Percentiles rank a stretch among this genome's conserved stretches.
These are phyloP conservation scores for Lerista edwardsae DNA, from an alignment of 2,797 vertebrate species.

Conservation along the genomic window DNA sequence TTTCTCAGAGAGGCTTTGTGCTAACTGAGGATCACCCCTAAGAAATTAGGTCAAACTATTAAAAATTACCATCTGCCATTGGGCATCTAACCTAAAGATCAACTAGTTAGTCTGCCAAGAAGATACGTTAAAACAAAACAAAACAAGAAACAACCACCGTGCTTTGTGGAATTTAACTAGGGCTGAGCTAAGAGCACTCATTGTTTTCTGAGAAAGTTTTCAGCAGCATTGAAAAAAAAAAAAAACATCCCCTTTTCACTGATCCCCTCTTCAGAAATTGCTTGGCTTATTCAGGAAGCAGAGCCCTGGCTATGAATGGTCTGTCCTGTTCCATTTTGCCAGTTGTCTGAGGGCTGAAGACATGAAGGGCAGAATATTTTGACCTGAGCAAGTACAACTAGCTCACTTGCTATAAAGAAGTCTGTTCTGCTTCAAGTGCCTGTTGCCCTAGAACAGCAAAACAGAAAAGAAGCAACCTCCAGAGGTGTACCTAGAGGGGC, in stretches of 20 bases:
- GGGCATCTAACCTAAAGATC: conserved; percentile 62
- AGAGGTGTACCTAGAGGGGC: too few relatives aligned
- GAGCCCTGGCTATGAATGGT: neutral
- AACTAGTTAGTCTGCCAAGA: conserved; percentile 42
- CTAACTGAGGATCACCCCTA: conserved; percentile 56
- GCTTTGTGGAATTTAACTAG: conserved; percentile 39
- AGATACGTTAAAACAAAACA: conserved; percentile 31
- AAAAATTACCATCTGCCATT: conserved; percentile 71
- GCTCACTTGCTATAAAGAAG: too few relatives aligned
- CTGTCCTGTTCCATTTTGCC: too few relatives aligned
- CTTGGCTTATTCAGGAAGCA: neutral
- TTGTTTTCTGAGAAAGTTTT: neutral
- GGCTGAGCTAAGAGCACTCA: neutral
- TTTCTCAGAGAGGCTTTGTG: conserved; percentile 53
- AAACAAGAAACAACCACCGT: conserved; percentile 41
- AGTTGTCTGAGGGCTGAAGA: too few relatives aligned
- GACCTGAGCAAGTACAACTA: too few relatives aligned
- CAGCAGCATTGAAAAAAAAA: neutral
- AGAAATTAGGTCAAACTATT: conserved; percentile 73
- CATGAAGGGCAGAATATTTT: too few relatives aligned
- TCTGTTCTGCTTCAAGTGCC: too few relatives aligned
- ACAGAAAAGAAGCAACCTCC: too few relatives aligned
- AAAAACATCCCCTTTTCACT: neutral
- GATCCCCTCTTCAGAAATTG: neutral
- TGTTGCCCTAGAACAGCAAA: too few relatives aligned